Evolutionary conservation across 2,113 vertebrate species (phyloP), one percentile per base, ranked within the genome.

Genomic region (Gopherus evgoodei): DNA sequence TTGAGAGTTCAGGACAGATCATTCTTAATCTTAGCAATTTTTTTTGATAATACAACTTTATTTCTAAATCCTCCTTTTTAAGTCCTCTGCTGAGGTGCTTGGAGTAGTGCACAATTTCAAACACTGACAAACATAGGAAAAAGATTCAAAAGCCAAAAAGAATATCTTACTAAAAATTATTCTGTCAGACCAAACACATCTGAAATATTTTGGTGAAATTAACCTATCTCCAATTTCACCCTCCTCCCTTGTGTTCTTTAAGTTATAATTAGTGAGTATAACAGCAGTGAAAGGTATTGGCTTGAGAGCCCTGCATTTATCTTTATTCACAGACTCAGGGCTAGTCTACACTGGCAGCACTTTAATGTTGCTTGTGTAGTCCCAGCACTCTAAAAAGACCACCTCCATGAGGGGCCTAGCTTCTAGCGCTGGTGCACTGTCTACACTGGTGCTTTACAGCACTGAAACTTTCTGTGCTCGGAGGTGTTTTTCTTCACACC

Each of bases 61-160:
- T 5, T 83, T 53, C 59, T 81, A 11, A 13, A 65, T 65, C 49
- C 38, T 3, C 82, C 19, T 42, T 89, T 0, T 25, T 21, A 1
- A 0, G 9, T 21, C 16, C 24, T 54, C 76, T 12, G 0, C 0
- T 11, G 57, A 27, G 8, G 56, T 2, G 86, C 3, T 12, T 2
- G 56, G 16, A 31, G 6, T 38, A 9, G 16, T 4, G 38, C 29
- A 56, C 4, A 7, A 50, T 22, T 6, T 2, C 25, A 78, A 83
- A 4, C 31, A 1, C 16, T 29, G 35, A 0, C 0, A 8, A 8
- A 7, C 1, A n/a, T 3, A 50, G 22, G 14, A 50, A 78, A 0
- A 4, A 57, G 8, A 8, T 8, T 10, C 72, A 76, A 44, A 25
- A 44, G 11, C 12, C 72, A 76, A 76, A 24, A 14, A 76, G 24